Evolutionary conservation across 1,140 invertebrate genomes (phyloP).

Genomic region (Drosophila ficusphila): DNA sequence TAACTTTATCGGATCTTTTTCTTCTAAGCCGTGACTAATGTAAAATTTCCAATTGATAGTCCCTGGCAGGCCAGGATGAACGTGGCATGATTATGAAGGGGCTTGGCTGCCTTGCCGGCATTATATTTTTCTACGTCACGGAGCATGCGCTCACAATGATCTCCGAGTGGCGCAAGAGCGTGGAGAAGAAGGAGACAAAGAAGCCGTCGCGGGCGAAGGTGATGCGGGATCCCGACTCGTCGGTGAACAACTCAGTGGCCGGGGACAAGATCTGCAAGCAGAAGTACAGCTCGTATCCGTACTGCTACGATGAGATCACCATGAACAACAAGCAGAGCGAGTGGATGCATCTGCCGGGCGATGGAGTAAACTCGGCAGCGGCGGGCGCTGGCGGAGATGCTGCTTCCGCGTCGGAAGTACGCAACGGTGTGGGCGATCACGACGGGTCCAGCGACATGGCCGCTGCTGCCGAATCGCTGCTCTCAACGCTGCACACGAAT

Average conservation of each 20-base stretch:
- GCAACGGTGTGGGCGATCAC: slow-evolving; percentile 68
- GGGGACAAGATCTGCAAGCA: slow-evolving; percentile 91
- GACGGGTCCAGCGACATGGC: slow-evolving; percentile 54
- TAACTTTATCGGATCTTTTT: background rate
- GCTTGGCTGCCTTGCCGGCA: slow-evolving; percentile 90
- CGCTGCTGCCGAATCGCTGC: slow-evolving; percentile 70
- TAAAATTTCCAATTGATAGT: slow-evolving; percentile 28
- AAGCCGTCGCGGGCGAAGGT: slow-evolving; percentile 87
- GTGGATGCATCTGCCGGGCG: slow-evolving; percentile 83
- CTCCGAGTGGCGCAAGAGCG: slow-evolving; percentile 91
- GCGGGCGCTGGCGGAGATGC: slow-evolving; percentile 74
- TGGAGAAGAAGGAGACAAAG: slow-evolving; percentile 86
- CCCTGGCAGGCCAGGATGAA: slow-evolving; percentile 69
- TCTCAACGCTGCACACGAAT: slow-evolving; percentile 72
- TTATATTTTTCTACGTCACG: slow-evolving; percentile 95
- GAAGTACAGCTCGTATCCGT: slow-evolving; percentile 93
- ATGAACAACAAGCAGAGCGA: slow-evolving; percentile 88
- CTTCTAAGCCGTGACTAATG: background rate
- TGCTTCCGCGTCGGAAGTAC: slow-evolving; percentile 33
- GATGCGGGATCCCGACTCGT: slow-evolving; percentile 86
- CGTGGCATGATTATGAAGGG: slow-evolving; percentile 92
- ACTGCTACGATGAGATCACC: slow-evolving; percentile 92
- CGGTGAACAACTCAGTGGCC: slow-evolving; percentile 86
- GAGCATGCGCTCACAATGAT: slow-evolving; percentile 92
- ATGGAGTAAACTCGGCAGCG: slow-evolving; percentile 45